Evolutionary conservation across 2,113 vertebrate species (phyloP).

Genomic region (Megalops atlanticus): DNA sequence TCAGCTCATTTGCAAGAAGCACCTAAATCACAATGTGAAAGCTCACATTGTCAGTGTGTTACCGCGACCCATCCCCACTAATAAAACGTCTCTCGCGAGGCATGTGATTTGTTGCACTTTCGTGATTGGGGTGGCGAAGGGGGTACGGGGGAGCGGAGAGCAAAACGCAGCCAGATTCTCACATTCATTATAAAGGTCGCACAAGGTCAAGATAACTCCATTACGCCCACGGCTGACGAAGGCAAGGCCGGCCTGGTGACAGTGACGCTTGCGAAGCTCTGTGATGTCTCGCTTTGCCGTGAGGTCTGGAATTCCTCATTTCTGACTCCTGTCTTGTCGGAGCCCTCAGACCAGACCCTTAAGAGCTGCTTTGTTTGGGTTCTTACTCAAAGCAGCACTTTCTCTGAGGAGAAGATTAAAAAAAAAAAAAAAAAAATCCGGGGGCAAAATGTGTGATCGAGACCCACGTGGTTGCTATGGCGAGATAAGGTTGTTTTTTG

Average conservation of each 20-base stretch:
- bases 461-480: too few relatives aligned
- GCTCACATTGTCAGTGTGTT: constrained; percentile 34
- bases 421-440: too few relatives aligned
- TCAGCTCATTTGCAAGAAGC: constrained; percentile 40
- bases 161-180: constrained; percentile 11
- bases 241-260: neutral
- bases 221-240: neutral
- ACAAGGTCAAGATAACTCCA: neutral
- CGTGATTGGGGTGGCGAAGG: neutral
- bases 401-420: neutral
- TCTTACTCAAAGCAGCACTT: neutral
- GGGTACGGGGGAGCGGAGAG: neutral
- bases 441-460: too few relatives aligned
- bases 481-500: neutral
- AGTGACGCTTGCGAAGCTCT: neutral
- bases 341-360: neutral
- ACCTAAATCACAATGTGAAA: constrained; percentile 42
- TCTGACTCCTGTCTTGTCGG: neutral
- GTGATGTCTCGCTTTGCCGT: neutral
- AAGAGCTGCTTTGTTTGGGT: neutral
- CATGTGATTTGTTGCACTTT: constrained; percentile 37
- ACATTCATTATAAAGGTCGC: constrained; percentile 18
- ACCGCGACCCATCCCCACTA: constrained; percentile 28
- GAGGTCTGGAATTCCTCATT: neutral
- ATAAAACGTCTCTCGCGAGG: constrained; percentile 25